Base-by-base conservation (phyloP, 2,888 invertebrate species). In the Asteroscopus sphinx region DNA sequence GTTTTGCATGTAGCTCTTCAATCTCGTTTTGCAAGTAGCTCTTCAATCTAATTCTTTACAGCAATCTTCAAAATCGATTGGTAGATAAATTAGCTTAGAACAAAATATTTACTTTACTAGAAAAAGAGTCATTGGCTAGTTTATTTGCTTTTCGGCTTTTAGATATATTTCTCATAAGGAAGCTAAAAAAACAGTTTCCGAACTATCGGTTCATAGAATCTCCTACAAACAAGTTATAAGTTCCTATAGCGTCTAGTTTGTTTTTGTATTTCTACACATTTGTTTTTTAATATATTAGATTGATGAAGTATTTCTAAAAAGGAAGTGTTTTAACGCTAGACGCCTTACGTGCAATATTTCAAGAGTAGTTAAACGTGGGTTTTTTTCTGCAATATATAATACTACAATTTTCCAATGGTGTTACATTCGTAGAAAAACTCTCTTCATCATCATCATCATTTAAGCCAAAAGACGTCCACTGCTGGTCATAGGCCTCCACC, bases 21-120 rank as follows among this genome's bases (percentile, higher is more conserved):
- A 57, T 48, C 7, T 46, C n/a, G 25, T 40, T 21, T 36, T 16
- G 21, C 21, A n/a, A 26, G 21, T 21, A 0, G 25, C 17, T 40
- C 15, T 28, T 21, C 33, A 48, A 57, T 48, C 7, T 46, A 11
- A 26, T 28, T 35, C 15, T 37, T 33, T 46, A 17, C 41, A 44
- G 59, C 40, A 32, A 51, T 62, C 48, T 64, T 55, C 51, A 62
- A 61, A 64, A 69, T 68, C 67, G n/a, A 58, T 55, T 39, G 3
- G 26, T 36, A 44, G 33, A 56, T 55, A 47, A 36, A 26, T 36
- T 46, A 49, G 57, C 15, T 8, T 45, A 40, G 46, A 64, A 33
- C 32, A 71, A 66, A 72, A 77, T 80, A 74, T 81, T 81, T 77
- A 73, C 60, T 44, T 70, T 65, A 45, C 39, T 56, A 47, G 15